Evolutionary conservation across 1,140 invertebrate genomes (phyloP).

Genomic region (Ooceraea biroi): DNA sequence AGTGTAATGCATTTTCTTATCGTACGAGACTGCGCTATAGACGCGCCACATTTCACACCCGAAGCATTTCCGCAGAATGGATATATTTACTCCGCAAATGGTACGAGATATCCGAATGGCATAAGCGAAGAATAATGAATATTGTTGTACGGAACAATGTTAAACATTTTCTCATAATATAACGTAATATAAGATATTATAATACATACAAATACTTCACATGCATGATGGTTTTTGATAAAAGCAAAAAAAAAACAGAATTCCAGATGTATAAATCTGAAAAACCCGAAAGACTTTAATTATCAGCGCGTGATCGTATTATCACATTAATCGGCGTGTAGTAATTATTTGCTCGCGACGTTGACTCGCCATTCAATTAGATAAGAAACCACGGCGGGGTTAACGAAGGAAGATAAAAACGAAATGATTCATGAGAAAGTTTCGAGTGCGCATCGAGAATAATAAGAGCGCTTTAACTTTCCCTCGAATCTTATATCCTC

Average conservation of each 20-base stretch:
- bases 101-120: conserved; percentile 12
- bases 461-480: conserved; percentile 60
- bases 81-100: conserved; percentile 11
- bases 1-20: conserved; percentile 60
- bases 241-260: too few relatives aligned
- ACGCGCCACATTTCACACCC: not conserved
- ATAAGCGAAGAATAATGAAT: conserved; percentile 8
- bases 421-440: conserved; percentile 54
- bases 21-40: conserved; percentile 24
- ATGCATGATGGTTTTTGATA: too few relatives aligned
- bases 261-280: not conserved
- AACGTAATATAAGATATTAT: not conserved
- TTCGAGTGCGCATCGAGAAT: conserved; percentile 25
- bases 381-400: conserved; percentile 1
- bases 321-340: not conserved
- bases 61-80: not conserved
- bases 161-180: not conserved
- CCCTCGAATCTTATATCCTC: conserved; percentile 61
- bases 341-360: not conserved
- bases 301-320: too few relatives aligned
- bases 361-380: not conserved
- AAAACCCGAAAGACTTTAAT: not conserved
- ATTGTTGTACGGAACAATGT: conserved; percentile 10
- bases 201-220: too few relatives aligned
- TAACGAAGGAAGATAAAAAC: conserved; percentile 49